phyloP scores from a whole-genome alignment of 2,797 vertebrate genomes.

The Fratercula arctica region DNA sequence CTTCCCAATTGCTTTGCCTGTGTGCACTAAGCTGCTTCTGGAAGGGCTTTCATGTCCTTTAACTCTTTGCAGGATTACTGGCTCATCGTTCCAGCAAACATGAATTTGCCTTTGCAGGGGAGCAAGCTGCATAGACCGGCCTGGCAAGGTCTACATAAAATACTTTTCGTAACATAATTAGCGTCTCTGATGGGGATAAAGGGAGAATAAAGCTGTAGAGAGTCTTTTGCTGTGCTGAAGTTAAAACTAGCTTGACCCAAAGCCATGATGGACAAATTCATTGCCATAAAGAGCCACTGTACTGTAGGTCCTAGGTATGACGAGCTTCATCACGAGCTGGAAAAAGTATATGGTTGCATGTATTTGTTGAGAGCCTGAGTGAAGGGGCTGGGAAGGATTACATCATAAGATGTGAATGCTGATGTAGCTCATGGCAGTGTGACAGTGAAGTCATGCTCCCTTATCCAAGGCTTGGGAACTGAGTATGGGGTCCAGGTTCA shows the following conservation, averaged over 20 bases:
- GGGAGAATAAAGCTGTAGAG: not conserved
- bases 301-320: not conserved
- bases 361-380: not conserved
- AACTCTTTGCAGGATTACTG: conserved; percentile 10
- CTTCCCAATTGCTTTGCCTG: conserved; percentile 21
- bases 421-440: rapidly evolving
- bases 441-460: not conserved
- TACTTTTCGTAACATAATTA: not conserved
- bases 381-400: not conserved
- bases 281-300: not conserved
- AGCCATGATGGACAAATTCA: not conserved
- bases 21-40: not conserved
- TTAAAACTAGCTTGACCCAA: not conserved
- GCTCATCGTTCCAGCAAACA: not conserved
- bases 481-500: not conserved
- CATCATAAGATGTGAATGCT: rapidly evolving
- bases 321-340: not conserved
- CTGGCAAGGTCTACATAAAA: not conserved
- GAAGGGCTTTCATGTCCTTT: not conserved
- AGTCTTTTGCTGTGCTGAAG: not conserved
- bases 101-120: not conserved
- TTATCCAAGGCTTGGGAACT: not conserved
- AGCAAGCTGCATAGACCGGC: not conserved
- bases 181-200: not conserved
- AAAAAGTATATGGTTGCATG: not conserved